Conservation (phyloP, 1,140 invertebrate species). For the Papilio polyxenes region DNA sequence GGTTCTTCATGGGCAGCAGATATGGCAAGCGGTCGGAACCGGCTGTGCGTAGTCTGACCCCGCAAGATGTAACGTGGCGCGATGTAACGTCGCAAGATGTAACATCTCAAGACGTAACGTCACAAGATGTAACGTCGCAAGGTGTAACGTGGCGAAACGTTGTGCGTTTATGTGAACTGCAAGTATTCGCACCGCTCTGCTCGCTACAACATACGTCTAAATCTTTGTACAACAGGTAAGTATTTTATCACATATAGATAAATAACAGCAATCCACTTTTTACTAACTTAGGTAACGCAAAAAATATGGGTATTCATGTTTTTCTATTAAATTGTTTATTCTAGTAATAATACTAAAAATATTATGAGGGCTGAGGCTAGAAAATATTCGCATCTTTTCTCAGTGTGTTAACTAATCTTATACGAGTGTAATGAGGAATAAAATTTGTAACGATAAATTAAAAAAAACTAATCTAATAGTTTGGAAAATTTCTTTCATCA, state of each 20-base stretch:
- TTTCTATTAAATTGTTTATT: too few species aligned
- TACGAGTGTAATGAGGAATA: too few species aligned
- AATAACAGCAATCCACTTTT: too few species aligned
- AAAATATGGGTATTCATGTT: too few species aligned
- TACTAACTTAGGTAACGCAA: too few species aligned
- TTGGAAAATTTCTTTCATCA: too few species aligned
- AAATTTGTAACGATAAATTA: too few species aligned
- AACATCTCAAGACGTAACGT: background rate
- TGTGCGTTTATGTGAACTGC: slow-evolving; percentile 4
- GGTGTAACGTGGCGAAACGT: background rate
- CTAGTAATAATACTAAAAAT: too few species aligned
- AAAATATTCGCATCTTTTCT: too few species aligned
- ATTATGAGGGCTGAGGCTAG: too few species aligned
- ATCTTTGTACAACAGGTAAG: background rate
- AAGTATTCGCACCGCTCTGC: slow-evolving; percentile 4
- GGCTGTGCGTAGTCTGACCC: background rate
- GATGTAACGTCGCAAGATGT: background rate
- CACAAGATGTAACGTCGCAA: background rate
- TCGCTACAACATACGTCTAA: background rate
- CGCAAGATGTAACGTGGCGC: background rate
- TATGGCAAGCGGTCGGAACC: slow-evolving; percentile 56
- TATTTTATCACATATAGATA: background rate
- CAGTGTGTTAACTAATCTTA: too few species aligned
- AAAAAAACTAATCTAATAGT: too few species aligned
- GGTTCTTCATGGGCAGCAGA: slow-evolving; percentile 58